phyloP scores from a whole-genome alignment of 2,888 invertebrate species.

The Drepanosiphum platanoidis region DNA sequence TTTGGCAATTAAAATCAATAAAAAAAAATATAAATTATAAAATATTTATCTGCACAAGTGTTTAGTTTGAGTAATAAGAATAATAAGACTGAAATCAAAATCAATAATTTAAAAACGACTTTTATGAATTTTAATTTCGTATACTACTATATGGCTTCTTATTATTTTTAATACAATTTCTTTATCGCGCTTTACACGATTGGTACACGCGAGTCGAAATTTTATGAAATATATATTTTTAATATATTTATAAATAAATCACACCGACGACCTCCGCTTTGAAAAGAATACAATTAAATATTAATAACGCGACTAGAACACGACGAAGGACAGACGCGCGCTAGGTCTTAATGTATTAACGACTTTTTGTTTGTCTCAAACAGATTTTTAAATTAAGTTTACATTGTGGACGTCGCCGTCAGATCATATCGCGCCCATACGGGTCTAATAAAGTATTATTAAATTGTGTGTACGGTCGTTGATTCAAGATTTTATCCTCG shows the following conservation, averaged over 20 bases:
- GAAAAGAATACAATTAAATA: not conserved
- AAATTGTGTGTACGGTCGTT: not conserved
- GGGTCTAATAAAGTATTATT: not conserved
- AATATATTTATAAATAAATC: not conserved
- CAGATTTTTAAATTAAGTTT: not conserved
- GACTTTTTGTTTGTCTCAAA: not conserved
- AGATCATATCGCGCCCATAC: not conserved
- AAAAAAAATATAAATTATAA: too few relatives aligned
- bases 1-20: too few relatives aligned
- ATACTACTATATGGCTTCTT: too few relatives aligned
- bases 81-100: too few relatives aligned
- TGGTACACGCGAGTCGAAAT: too few relatives aligned
- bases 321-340: not conserved
- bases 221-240: not conserved
- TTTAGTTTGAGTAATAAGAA: too few relatives aligned
- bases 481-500: not conserved
- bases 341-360: not conserved
- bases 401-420: not conserved
- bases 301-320: too few relatives aligned
- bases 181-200: too few relatives aligned
- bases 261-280: not conserved
- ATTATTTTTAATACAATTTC: too few relatives aligned
- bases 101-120: too few relatives aligned
- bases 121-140: too few relatives aligned
- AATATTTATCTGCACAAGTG: too few relatives aligned